Evolutionary conservation across 2,113 vertebrate species (phyloP), one percentile per base, ranked within the genome.

Genomic region (Arvicanthis niloticus): DNA sequence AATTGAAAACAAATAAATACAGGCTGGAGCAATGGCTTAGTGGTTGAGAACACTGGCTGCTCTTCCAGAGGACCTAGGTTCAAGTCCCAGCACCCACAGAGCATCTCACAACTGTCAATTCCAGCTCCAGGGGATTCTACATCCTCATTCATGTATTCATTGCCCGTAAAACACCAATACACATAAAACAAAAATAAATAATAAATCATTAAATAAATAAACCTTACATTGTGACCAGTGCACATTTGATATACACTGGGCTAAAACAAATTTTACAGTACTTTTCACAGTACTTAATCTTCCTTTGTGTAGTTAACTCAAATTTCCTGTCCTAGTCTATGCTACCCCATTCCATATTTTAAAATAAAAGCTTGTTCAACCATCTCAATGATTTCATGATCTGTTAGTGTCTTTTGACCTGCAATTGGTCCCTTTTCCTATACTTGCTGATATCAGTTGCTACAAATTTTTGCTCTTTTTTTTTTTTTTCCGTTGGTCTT

Each of bases 311-410:
- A n/a, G 12, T 42, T 91, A 89, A 90, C 42, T 95, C 60, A 76
- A 67, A 45, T 84, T 94, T 93, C 72, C 89, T 81, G 42, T 60
- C 88, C 42, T 76, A 56, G 45, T 73, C 10, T 80, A 68, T 17
- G 12, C 24, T 62, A 29, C 60, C 56, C 26, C 24, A 42, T 42
- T 84, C 56, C 56, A 42, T 62, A n/a, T 60, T 60, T 84, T 62
- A 84, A 62, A 81, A 84, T 42, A 48, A 34, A 86, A 94, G 40
- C 62, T 85, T 40, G 40, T 40, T 80, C 91, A 62, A 81, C 31
- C 58, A 76, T 91, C 48, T 85, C 88, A 80, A 56, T 94, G 19
- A 73, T 73, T 88, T 96, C 60, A 78, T 62, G 37, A 89, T 56
- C 62, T 85, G 65, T 85, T 90, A 86, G 70, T 42, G 42, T 48